These are phyloP conservation scores for Artemia sinica DNA, from an alignment of 2,888 invertebrate genomes.

Conservation along the genomic window DNA sequence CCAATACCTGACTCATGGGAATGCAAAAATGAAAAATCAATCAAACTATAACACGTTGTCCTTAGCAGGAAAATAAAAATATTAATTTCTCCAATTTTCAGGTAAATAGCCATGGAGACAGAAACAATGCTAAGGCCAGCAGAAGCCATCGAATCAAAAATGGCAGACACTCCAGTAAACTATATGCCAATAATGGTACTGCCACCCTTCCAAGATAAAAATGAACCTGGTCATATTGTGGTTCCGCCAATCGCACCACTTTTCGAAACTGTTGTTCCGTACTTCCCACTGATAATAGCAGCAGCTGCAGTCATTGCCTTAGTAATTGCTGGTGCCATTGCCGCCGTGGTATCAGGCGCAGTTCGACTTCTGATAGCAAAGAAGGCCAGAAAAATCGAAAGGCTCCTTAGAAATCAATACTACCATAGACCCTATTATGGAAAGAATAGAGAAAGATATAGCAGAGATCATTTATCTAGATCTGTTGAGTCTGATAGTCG, in stretches of 20 bases:
- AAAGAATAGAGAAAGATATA: neutral
- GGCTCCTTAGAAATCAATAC: neutral
- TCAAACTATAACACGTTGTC: too few species aligned
- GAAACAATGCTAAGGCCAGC: too few species aligned
- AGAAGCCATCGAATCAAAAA: too few species aligned
- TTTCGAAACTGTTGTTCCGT: neutral
- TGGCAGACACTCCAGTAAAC: slow-evolving; percentile 4
- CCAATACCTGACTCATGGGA: too few species aligned
- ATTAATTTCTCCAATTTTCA: too few species aligned
- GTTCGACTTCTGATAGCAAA: neutral
- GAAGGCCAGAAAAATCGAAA: slow-evolving; percentile 3
- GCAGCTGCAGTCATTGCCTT: neutral
- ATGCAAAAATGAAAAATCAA: too few species aligned
- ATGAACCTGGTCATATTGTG: neutral
- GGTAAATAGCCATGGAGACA: too few species aligned
- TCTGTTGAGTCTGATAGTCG: too few species aligned
- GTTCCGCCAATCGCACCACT: neutral
- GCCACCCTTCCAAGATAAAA: neutral
- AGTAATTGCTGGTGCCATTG: neutral
- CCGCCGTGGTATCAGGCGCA: slow-evolving; percentile 2
- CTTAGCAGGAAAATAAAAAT: too few species aligned
- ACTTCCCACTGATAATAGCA: neutral
- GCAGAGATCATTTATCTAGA: too few species aligned
- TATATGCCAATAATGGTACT: neutral
- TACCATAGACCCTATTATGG: neutral